These are phyloP conservation scores for Hemicrepidius hirtus DNA, from an alignment of 2,888 invertebrate species.

Conservation along the genomic window DNA sequence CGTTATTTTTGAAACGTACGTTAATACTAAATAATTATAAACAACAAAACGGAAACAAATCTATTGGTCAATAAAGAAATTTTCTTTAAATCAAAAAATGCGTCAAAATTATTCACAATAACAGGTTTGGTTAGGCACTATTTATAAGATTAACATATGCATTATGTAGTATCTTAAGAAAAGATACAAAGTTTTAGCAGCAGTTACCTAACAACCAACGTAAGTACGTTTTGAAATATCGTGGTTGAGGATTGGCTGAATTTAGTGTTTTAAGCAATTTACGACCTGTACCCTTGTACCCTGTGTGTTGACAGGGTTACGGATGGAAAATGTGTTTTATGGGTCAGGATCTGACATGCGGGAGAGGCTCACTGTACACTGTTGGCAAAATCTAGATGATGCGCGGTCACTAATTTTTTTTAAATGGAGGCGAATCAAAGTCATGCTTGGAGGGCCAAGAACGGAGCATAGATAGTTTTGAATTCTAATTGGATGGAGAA, in stretches of 20 bases:
- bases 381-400: constrained; percentile 50
- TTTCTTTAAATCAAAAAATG: constrained; percentile 13
- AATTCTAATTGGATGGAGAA: constrained; percentile 56
- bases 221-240: constrained; percentile 57
- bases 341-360: constrained; percentile 49
- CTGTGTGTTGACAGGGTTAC: constrained; percentile 33
- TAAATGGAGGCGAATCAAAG: constrained; percentile 50
- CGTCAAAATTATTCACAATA: constrained; percentile 56
- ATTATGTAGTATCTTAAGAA: constrained; percentile 50
- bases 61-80: constrained; percentile 10
- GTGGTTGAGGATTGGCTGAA: constrained; percentile 51
- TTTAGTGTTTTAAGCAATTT: constrained; percentile 45
- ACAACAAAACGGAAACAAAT: constrained; percentile 37
- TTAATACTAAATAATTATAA: constrained; percentile 30
- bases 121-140: constrained; percentile 67
- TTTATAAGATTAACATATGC: constrained; percentile 64
- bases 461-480: constrained; percentile 55
- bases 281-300: constrained; percentile 49
- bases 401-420: constrained; percentile 50
- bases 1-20: no score
- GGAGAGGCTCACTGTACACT: constrained; percentile 48
- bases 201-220: constrained; percentile 58
- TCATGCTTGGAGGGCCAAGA: constrained; percentile 57
- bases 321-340: constrained; percentile 37
- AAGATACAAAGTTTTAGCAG: constrained; percentile 56